These are phyloP conservation scores for Phrynosoma blainvillii DNA, from an alignment of 2,113 vertebrate genomes.

Conservation along the genomic window DNA sequence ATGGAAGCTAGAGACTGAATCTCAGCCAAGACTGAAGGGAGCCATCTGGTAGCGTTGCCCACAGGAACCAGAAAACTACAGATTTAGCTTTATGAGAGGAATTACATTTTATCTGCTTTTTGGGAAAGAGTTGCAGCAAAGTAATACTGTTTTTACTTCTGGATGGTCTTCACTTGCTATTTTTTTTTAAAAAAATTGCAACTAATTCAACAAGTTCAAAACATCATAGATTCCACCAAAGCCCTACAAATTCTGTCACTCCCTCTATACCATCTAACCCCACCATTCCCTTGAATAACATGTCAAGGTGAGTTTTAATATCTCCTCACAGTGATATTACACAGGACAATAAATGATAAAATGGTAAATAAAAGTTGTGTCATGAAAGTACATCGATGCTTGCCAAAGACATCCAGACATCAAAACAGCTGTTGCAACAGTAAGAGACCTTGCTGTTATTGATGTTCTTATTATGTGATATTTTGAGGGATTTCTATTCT, in stretches of 20 bases:
- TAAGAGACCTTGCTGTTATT: not conserved
- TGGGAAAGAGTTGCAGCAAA: slow-evolving; percentile 39
- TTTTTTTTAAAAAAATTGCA: not conserved
- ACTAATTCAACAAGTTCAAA: not conserved
- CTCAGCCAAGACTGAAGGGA: slow-evolving; percentile 50
- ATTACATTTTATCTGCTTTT: slow-evolving; percentile 58
- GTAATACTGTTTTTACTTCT: slow-evolving; percentile 37
- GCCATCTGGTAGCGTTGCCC: slow-evolving; percentile 57
- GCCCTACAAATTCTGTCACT: not conserved
- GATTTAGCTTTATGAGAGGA: slow-evolving; percentile 52
- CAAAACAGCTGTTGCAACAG: not conserved
- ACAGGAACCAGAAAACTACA: slow-evolving; percentile 54
- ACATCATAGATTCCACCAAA: not conserved
- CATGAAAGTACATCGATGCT: not conserved
- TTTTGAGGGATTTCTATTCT: not conserved
- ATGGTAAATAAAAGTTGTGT: not conserved
- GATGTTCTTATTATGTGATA: not conserved
- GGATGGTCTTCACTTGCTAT: not conserved
- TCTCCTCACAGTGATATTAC: not conserved
- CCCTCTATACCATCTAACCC: not conserved
- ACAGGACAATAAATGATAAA: too few relatives aligned
- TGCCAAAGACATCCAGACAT: not conserved
- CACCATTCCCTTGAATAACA: not conserved
- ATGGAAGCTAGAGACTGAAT: slow-evolving; percentile 55
- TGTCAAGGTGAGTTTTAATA: not conserved